Conservation (phyloP, 2,888 invertebrate species). For the Thecophora atra region DNA sequence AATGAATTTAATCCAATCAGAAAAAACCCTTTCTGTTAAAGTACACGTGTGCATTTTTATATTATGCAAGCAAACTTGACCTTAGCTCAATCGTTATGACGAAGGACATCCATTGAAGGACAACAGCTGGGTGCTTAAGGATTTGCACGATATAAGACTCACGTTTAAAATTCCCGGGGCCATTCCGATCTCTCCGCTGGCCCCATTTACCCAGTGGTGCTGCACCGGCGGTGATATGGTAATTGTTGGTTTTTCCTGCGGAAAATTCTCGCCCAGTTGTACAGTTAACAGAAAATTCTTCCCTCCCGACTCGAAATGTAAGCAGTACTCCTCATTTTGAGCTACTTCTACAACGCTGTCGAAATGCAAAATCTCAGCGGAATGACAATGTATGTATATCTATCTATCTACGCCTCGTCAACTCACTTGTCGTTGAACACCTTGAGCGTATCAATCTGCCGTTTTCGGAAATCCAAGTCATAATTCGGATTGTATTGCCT, state of each 20-base stretch:
- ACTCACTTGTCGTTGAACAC: conserved; percentile 82
- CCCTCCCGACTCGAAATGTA: conserved; percentile 75
- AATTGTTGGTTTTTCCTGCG: conserved; percentile 77
- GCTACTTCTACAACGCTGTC: conserved; percentile 76
- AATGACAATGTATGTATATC: background rate
- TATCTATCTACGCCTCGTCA: background rate
- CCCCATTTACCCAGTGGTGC: conserved; percentile 78
- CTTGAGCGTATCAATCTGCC: conserved; percentile 83
- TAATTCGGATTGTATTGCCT: conserved; percentile 41
- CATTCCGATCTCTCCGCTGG: conserved; percentile 74
- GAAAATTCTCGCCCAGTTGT: conserved; percentile 76
- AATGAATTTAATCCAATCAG: no score
- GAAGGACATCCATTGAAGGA: conserved; percentile 38
- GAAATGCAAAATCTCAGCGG: background rate
- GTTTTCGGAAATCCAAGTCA: conserved; percentile 67
- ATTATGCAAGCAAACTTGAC: conserved; percentile 19
- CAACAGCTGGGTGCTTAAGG: conserved; percentile 6
- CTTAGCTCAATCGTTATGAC: conserved; percentile 33
- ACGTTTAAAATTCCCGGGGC: conserved; percentile 82
- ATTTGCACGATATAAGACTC: conserved; percentile 49
- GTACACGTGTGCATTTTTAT: conserved; percentile 5
- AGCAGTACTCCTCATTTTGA: conserved; percentile 77
- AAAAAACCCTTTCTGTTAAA: no score
- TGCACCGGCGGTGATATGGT: conserved; percentile 73
- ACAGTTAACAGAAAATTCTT: conserved; percentile 75